A percentile compares a stretch with the other conserved stretches of the same genome.
Conservation (phyloP, 1,140 invertebrate genomes). For the Streblospio benedicti region DNA sequence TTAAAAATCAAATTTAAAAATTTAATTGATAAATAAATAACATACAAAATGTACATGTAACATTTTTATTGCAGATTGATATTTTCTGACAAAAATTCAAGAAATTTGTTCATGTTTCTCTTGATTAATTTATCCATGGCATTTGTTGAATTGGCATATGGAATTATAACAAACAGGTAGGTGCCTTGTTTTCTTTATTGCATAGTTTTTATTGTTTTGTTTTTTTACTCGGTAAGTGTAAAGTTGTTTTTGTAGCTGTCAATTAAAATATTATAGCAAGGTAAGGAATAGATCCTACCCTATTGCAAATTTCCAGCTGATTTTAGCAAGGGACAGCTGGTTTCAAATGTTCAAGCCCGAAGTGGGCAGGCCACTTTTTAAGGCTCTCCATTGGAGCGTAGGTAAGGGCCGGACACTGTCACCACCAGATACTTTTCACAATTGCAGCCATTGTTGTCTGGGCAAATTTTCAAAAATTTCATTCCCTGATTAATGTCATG, state of each 20-base stretch:
- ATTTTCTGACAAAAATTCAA: conserved; percentile 82
- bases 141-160: conserved; percentile 91
- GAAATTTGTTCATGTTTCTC: conserved; percentile 91
- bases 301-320: not conserved
- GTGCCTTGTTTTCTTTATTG: not conserved
- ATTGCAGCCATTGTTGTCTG: too few species aligned
- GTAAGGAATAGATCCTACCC: not conserved
- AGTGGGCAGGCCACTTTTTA: too few species aligned
- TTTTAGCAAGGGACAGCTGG: not conserved
- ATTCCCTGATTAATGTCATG: too few species aligned
- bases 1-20: not conserved
- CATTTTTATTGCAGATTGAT: conserved; percentile 59
- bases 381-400: too few species aligned
- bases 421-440: too few species aligned
- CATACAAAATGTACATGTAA: conserved; percentile 9
- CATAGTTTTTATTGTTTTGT: not conserved
- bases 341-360: too few species aligned
- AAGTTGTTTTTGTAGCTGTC: not conserved
- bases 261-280: not conserved
- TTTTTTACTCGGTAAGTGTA: conserved; percentile 6
- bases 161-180: conserved; percentile 82
- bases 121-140: conserved; percentile 80
- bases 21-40: not conserved
- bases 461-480: too few species aligned
- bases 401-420: too few species aligned